Evolutionary conservation across 1,140 invertebrate species (phyloP), one percentile per base, ranked within the genome.

Genomic region (Macrotrachela quadricornifera): DNA sequence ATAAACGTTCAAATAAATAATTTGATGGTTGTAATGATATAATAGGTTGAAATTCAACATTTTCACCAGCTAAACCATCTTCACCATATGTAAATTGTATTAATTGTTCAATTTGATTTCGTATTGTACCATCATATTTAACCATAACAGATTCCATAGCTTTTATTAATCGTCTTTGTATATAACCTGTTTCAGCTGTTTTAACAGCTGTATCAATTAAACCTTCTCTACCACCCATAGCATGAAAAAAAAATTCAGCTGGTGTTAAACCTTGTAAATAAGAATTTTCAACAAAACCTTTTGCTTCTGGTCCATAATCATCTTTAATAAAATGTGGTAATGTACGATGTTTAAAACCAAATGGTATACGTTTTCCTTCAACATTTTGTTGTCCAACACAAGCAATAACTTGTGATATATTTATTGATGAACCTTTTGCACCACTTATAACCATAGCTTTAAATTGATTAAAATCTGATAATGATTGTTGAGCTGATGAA

Each of bases 131-230:
- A 55, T 71, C 70, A 57, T 71, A 71, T 57, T 68, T 85, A 8
- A 97, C 87, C 92, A 97, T 99, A 38, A 96, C 90, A 64, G 85
- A 90, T 73, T 99, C 94, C 94, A 99, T 99, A 79, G 94, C 94
- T 73, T 99, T 99, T 69, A 99, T 99, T 37, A 99, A 72, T 77
- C 94, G 85, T 71, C 94, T 80, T 69, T 99, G 94, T 65, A 99
- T 99, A 66, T 99, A 99, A 73, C 85, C 90, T 61, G 92, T 99
- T 78, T 99, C 94, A 45, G 94, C 94, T 60, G 94, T 99, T 73
- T 99, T 99, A 17, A 99, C 92, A 70, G 94, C 94, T 57, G 94
- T 99, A 88, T 99, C 94, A 69, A 99, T 99, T 56, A 99, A 79
- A 83, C 94, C 94, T 76, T 99, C 94, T 69, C 94, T 79, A 73